phyloP scores from a whole-genome alignment of 2,888 invertebrate genomes.

The Lycophotia porphyrea region DNA sequence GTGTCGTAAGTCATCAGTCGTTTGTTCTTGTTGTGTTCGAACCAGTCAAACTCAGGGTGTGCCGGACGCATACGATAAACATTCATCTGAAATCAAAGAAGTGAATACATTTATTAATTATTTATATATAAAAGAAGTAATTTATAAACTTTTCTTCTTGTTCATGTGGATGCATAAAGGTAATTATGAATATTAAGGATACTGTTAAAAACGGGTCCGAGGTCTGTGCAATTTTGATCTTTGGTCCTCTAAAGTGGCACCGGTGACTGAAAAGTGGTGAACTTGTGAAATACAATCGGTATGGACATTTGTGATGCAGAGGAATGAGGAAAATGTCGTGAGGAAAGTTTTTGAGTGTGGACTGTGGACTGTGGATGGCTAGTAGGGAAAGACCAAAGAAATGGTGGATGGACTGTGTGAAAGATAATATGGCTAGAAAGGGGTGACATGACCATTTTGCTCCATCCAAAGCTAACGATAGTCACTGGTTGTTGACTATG shows the following conservation, averaged over 20 bases:
- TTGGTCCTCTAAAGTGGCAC: background rate
- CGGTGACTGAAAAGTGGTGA: background rate
- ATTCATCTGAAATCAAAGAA: slow-evolving; percentile 77
- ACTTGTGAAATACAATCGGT: background rate
- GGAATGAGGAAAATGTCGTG: background rate
- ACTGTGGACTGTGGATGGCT: background rate
- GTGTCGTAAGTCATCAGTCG: slow-evolving; percentile 78
- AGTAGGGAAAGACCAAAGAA: background rate
- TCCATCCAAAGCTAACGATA: background rate
- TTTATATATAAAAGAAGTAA: too few species aligned
- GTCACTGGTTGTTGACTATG: background rate
- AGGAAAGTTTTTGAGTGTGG: background rate
- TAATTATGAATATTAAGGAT: background rate
- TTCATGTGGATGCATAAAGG: too few species aligned
- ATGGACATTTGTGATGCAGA: background rate
- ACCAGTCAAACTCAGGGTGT: slow-evolving; percentile 87
- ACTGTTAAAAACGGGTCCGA: background rate
- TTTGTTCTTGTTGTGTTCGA: slow-evolving; percentile 83
- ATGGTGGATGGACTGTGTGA: background rate
- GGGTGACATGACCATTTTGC: background rate
- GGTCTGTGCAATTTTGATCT: background rate
- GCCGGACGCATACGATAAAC: slow-evolving; percentile 87
- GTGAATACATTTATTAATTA: too few species aligned
- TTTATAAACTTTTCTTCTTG: too few species aligned
- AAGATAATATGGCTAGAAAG: background rate